Conservation (phyloP, 2,113 vertebrate genomes). For the Condylura cristata region DNA sequence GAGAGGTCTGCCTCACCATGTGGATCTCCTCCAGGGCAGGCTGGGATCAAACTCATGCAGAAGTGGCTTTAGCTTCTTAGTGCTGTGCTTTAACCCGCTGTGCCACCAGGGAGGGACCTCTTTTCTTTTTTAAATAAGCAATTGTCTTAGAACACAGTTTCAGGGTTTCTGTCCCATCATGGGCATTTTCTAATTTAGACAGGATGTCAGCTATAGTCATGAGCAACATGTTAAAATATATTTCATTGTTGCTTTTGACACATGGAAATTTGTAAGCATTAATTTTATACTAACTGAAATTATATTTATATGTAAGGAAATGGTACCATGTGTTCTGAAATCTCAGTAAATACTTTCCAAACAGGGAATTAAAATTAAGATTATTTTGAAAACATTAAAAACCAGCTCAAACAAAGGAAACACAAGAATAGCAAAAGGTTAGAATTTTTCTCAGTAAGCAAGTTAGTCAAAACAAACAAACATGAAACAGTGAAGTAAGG, state of each 20-base stretch:
- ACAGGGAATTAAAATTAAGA: neutral
- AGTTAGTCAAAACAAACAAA: neutral
- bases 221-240: neutral
- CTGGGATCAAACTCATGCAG: too few relatives aligned
- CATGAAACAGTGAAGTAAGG: neutral
- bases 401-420: neutral
- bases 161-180: neutral
- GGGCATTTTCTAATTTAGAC: slow-evolving; percentile 30
- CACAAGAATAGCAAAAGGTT: neutral
- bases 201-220: neutral
- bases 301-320: neutral
- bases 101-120: too few relatives aligned
- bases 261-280: neutral
- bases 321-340: neutral
- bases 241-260: slow-evolving; percentile 14
- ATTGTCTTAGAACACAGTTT: slow-evolving; percentile 63
- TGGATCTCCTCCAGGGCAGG: too few relatives aligned
- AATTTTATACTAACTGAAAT: slow-evolving; percentile 14
- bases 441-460: neutral
- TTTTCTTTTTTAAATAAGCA: slow-evolving; percentile 10
- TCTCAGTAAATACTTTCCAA: neutral
- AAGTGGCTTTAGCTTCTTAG: too few relatives aligned
- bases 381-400: neutral
- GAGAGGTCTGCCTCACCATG: too few relatives aligned
- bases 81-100: too few relatives aligned